Base-by-base conservation (phyloP, 2,113 vertebrate genomes). In the Conger conger region DNA sequence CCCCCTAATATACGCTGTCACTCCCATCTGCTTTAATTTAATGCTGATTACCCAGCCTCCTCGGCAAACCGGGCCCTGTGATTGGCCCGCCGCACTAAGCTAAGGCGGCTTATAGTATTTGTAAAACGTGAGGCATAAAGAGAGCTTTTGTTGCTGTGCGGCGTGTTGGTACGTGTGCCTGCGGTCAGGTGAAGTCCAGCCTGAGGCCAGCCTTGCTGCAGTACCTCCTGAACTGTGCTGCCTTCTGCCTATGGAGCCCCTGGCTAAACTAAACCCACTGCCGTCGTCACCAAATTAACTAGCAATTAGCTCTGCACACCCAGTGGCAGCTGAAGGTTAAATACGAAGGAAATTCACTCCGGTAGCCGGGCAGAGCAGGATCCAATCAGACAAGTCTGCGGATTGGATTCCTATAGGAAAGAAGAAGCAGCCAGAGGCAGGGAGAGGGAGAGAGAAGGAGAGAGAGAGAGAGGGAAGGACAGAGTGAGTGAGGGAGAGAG, bases 11-110 rank as follows among this genome's bases (percentile, higher is more conserved):
- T 78, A 86, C 73, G 83, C 40, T 83, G 82, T 80, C 50, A 36
- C 53, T 86, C 77, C 86, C 87, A 87, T 88, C 87, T 89, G 88
- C 86, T 88, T 88, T 86, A 84, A 87, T 91, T 88, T 88, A 90
- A 91, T 90, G 68, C 90, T 54, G 86, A 88, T 90, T 90, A 90
- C 79, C 82, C 85, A 82, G 84, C 88, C 88, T 89, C 80, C 82
- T 80, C 83, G 33, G 57, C 18, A 83, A 84, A 79, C 82, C 77
- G 82, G 84, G 54, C 79, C 86, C 33, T 82, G 79, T 86, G 79
- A 91, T 91, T 91, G 90, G 91, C 85, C 87, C 82, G n/a, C 36
- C 80, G 36, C 50, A 86, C 88, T 89, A 90, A 88, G 87, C 87
- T 76, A 35, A 80, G 83, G 81, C 82, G 63, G 89, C 79, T 90